These are phyloP conservation scores for Furnarius figulus DNA, from an alignment of 2,113 vertebrate genomes.

Conservation along the genomic window DNA sequence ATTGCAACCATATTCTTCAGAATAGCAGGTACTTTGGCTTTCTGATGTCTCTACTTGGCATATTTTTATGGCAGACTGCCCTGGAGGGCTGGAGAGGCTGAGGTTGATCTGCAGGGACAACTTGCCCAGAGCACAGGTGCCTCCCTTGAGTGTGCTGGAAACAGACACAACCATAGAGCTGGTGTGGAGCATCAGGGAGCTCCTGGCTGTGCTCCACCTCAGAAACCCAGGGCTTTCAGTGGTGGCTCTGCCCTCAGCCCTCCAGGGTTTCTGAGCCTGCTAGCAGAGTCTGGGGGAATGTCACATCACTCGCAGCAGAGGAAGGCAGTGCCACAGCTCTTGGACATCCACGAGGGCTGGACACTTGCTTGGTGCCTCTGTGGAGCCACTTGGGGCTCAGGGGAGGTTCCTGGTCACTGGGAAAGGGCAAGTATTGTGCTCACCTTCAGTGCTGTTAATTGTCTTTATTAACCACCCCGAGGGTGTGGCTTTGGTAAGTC, in stretches of 20 bases:
- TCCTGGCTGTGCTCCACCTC: background rate
- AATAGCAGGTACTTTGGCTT: background rate
- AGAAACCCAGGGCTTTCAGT: background rate
- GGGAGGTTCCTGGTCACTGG: background rate
- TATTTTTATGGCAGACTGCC: background rate
- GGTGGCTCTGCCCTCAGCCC: background rate
- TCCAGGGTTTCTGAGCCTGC: background rate
- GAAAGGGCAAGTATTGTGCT: background rate
- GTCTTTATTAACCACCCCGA: background rate
- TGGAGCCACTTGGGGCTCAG: background rate
- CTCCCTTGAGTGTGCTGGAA: background rate
- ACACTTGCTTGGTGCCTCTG: background rate
- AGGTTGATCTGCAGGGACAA: background rate
- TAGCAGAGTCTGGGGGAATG: background rate
- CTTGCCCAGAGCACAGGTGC: background rate
- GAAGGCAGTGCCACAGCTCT: background rate
- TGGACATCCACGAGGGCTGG: background rate
- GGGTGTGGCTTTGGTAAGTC: background rate
- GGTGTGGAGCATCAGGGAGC: background rate
- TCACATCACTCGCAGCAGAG: background rate
- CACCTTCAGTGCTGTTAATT: background rate
- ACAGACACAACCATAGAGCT: background rate
- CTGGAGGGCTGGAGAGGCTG: background rate
- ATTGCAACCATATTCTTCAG: background rate
- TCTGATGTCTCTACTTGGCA: background rate